A percentile compares a stretch with the other conserved stretches of the same genome.
phyloP scores from a whole-genome alignment of 2,888 invertebrate genomes.

The Catotricha subobsoleta region DNA sequence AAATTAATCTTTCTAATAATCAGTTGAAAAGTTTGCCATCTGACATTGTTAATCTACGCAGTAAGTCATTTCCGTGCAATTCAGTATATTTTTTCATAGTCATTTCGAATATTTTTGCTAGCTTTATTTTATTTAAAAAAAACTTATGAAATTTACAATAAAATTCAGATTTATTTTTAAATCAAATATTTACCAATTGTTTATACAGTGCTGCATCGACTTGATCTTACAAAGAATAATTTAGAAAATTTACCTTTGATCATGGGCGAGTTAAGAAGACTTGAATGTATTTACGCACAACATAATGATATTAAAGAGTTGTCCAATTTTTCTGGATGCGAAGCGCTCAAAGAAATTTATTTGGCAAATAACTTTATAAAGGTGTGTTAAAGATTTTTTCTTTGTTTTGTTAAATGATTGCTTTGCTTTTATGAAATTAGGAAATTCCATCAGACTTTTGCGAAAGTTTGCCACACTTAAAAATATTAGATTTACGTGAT shows the following conservation, averaged over 20 bases:
- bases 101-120: not conserved
- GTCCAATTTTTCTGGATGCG: constrained; percentile 61
- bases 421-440: constrained; percentile 25
- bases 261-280: constrained; percentile 52
- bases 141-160: too few relatives aligned
- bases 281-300: constrained; percentile 58
- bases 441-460: constrained; percentile 52
- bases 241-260: constrained; percentile 42
- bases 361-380: constrained; percentile 66
- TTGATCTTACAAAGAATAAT: constrained; percentile 58
- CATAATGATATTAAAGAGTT: constrained; percentile 62
- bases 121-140: too few relatives aligned
- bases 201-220: constrained; percentile 36
- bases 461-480: constrained; percentile 51
- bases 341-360: constrained; percentile 59
- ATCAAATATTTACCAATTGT: too few relatives aligned
- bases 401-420: constrained; percentile 2
- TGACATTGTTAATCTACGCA: constrained; percentile 65
- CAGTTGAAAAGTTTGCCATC: constrained; percentile 54
- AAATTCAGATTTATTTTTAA: too few relatives aligned
- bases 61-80: too few relatives aligned
- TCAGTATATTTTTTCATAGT: constrained; percentile 1
- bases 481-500: constrained; percentile 59
- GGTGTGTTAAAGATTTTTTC: constrained; percentile 28
- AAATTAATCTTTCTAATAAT: constrained; percentile 57